Evolutionary conservation across 2,888 invertebrate genomes (phyloP).

Genomic region (Tryphoninae sp.): DNA sequence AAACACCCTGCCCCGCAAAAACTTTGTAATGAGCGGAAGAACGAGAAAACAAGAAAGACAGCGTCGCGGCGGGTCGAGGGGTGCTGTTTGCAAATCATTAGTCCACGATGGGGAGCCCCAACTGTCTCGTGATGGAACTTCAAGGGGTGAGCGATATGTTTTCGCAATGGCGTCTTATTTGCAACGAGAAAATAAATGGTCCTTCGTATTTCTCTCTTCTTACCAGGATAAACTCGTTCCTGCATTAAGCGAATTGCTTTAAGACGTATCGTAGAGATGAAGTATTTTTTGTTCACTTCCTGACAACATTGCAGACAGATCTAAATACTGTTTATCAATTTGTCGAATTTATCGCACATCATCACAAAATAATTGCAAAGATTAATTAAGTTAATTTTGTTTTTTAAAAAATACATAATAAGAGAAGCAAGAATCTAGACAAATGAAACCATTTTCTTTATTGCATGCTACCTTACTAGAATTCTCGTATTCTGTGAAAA

Average conservation of each 20-base stretch:
- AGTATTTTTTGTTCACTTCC: neutral
- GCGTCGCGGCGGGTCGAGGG: slow-evolving; percentile 56
- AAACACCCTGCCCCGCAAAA: slow-evolving; percentile 70
- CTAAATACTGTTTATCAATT: neutral
- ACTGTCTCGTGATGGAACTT: slow-evolving; percentile 61
- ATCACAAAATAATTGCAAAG: too few relatives aligned
- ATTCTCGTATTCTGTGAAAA: too few relatives aligned
- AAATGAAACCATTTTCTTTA: too few relatives aligned
- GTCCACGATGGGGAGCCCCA: slow-evolving; percentile 69
- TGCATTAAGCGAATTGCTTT: neutral
- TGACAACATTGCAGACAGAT: neutral
- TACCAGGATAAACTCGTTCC: slow-evolving; percentile 3
- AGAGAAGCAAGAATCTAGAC: too few relatives aligned
- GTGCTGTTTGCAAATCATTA: slow-evolving; percentile 80
- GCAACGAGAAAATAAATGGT: slow-evolving; percentile 38
- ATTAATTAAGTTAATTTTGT: too few relatives aligned
- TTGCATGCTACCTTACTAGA: too few relatives aligned
- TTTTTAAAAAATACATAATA: too few relatives aligned
- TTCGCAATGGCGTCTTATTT: slow-evolving; percentile 57
- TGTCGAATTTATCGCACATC: neutral
- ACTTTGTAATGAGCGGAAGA: slow-evolving; percentile 75
- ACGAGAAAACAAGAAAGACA: slow-evolving; percentile 40
- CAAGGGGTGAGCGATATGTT: slow-evolving; percentile 50
- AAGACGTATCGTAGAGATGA: neutral
- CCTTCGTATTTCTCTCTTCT: slow-evolving; percentile 21